These are phyloP conservation scores for Scolopax bukidnonensis DNA, from an alignment of 2,797 vertebrate species.

Conservation along the genomic window DNA sequence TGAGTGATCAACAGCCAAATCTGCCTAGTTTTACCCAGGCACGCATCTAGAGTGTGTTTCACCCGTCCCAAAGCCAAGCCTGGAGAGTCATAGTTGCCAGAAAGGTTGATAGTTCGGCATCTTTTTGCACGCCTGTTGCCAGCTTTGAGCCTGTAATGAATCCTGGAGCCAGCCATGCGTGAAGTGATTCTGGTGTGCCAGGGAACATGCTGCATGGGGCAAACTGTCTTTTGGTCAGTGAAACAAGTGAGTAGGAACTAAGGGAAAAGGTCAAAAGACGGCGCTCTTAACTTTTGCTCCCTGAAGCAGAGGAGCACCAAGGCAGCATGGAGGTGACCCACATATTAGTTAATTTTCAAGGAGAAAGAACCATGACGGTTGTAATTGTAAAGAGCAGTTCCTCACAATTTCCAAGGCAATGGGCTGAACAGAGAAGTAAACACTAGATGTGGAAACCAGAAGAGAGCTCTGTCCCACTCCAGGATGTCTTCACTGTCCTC, in stretches of 20 bases:
- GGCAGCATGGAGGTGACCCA: not conserved
- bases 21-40: not conserved
- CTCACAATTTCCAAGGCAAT: not conserved
- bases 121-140: not conserved
- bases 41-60: not conserved
- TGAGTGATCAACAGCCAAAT: accelerated
- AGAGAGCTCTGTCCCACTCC: not conserved
- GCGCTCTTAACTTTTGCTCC: not conserved
- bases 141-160: not conserved
- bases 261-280: not conserved
- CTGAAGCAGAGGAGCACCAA: not conserved
- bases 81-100: not conserved
- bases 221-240: not conserved
- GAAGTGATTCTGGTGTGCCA: not conserved
- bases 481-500: not conserved
- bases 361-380: not conserved
- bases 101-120: not conserved
- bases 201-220: not conserved
- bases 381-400: not conserved
- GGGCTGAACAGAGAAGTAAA: not conserved
- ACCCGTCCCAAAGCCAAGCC: not conserved
- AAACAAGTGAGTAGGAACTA: not conserved
- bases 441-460: not conserved
- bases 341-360: not conserved
- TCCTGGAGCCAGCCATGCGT: not conserved